These are phyloP conservation scores for Aptenodytes patagonicus DNA, from an alignment of 2,113 vertebrate species.

Conservation along the genomic window DNA sequence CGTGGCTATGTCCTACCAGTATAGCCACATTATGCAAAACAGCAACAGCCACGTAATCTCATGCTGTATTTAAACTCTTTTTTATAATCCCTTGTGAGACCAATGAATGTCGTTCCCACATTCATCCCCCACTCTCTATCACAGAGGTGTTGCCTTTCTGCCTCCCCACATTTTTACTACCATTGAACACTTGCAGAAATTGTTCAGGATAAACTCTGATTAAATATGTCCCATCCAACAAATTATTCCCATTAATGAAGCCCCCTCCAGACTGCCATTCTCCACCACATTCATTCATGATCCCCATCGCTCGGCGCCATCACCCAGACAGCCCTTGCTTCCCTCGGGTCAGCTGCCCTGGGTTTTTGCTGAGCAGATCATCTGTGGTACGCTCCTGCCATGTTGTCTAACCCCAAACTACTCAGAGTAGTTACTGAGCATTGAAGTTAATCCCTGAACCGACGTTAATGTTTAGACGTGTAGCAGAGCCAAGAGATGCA, in stretches of 20 bases:
- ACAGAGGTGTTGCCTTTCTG: fast-evolving
- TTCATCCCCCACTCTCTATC: fast-evolving
- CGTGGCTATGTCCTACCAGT: neutral
- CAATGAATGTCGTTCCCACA: fast-evolving
- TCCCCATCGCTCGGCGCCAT: neutral
- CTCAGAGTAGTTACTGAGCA: neutral
- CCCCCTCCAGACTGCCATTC: neutral
- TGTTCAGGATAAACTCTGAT: neutral
- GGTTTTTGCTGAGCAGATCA: neutral
- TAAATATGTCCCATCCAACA: neutral
- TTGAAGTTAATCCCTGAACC: neutral
- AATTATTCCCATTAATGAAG: fast-evolving
- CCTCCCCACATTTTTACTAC: neutral
- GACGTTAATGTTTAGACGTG: neutral
- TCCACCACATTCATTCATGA: fast-evolving
- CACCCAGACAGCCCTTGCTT: neutral
- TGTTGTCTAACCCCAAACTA: neutral
- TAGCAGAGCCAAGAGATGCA: neutral
- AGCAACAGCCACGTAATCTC: neutral
- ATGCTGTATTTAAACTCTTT: neutral
- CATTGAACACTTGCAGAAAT: neutral
- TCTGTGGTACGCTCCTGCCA: fast-evolving
- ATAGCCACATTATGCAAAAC: neutral
- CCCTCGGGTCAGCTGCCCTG: neutral
- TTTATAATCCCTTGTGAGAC: neutral